These are phyloP conservation scores for Corvus cornix DNA, from an alignment of 2,113 vertebrate genomes.

Conservation along the genomic window DNA sequence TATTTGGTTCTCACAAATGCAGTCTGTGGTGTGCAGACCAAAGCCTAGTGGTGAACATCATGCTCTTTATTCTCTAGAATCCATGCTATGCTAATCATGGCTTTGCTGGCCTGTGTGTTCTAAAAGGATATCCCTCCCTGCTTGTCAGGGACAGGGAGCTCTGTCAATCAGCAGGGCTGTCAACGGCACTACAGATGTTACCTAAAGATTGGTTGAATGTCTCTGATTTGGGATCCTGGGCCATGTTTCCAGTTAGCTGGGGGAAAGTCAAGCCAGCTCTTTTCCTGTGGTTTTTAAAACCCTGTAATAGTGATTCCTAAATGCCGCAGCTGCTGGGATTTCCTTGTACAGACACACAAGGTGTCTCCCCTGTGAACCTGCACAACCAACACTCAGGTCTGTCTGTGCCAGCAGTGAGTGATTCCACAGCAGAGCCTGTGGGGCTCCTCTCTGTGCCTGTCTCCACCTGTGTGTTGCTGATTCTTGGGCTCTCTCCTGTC, in stretches of 20 bases:
- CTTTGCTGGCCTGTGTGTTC: neutral
- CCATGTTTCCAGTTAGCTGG: neutral
- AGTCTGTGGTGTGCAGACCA: neutral
- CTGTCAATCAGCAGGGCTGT: neutral
- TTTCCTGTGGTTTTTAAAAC: neutral
- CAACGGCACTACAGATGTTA: neutral
- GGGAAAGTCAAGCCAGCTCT: neutral
- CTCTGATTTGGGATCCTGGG: neutral
- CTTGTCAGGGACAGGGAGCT: neutral
- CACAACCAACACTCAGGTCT: fast-evolving
- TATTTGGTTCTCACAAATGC: neutral
- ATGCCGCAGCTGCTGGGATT: neutral
- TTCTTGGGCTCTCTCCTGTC: neutral
- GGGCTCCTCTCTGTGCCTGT: neutral
- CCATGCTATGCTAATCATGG: neutral
- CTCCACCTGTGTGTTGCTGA: neutral
- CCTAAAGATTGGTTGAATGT: neutral
- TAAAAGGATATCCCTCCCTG: neutral
- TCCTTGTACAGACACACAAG: neutral
- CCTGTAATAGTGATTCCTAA: neutral
- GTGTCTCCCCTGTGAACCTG: neutral
- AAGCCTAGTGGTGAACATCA: neutral
- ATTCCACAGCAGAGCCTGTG: neutral
- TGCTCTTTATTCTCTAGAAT: neutral
- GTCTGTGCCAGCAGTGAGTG: neutral